These are phyloP conservation scores for Rhynchonema sp. DNA, from an alignment of 2,888 invertebrate species.

Conservation along the genomic window DNA sequence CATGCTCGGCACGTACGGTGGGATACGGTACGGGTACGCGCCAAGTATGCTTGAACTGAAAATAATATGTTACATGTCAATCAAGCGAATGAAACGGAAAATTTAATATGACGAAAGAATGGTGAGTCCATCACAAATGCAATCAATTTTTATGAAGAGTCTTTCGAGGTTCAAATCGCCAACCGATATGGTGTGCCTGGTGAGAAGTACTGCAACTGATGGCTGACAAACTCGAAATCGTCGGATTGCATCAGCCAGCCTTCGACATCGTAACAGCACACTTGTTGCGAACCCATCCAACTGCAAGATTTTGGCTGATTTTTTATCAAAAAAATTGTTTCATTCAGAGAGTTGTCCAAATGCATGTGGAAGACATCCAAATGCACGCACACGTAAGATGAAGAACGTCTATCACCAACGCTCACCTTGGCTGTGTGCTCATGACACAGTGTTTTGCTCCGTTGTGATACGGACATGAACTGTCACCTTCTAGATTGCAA, in stretches of 20 bases:
- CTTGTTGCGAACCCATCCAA: constrained; percentile 46
- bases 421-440: constrained; percentile 40
- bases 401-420: no score
- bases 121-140: no score
- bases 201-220: constrained; percentile 43
- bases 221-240: constrained; percentile 49
- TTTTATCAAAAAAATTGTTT: no score
- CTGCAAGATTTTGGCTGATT: constrained; percentile 6
- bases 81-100: no score
- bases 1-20: constrained; percentile 52
- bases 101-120: no score
- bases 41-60: constrained; percentile 4
- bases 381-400: no score
- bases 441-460: constrained; percentile 75
- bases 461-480: constrained; percentile 58
- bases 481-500: constrained; percentile 69
- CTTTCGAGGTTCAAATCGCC: no score
- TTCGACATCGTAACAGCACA: constrained; percentile 85
- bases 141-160: no score
- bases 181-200: constrained; percentile 63
- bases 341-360: not conserved
- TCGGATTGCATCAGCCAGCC: constrained; percentile 73
- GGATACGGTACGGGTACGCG: constrained; percentile 13
- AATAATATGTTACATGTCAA: no score
- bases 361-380: not conserved